phyloP scores from a whole-genome alignment of 1,140 invertebrate genomes.

The Drosophila parvula region DNA sequence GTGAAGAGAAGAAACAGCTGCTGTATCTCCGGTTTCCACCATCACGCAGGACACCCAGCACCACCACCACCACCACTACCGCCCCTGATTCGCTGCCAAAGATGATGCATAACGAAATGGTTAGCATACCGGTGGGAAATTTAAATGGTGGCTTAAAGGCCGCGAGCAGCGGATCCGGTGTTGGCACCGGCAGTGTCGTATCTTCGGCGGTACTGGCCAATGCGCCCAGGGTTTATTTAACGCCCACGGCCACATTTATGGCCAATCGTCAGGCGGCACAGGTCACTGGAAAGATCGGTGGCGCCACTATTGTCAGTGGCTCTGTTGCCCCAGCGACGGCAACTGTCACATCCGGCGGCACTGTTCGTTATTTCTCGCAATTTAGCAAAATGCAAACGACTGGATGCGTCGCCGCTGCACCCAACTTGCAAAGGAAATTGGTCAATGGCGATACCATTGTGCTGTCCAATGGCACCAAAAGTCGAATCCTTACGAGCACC shows the following conservation, averaged over 20 bases:
- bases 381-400: slow-evolving; percentile 58
- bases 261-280: slow-evolving; percentile 24
- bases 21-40: too few relatives aligned
- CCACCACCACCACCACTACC: too few relatives aligned
- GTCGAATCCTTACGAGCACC: slow-evolving; percentile 40
- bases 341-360: slow-evolving; percentile 7
- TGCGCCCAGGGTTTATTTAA: slow-evolving; percentile 60
- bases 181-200: slow-evolving; percentile 44
- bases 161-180: slow-evolving; percentile 44
- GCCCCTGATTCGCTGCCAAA: neutral
- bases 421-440: slow-evolving; percentile 44
- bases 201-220: slow-evolving; percentile 59
- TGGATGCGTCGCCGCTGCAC: neutral
- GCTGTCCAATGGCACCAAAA: slow-evolving; percentile 58
- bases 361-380: slow-evolving; percentile 70
- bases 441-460: slow-evolving; percentile 60
- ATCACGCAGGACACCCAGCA: too few relatives aligned
- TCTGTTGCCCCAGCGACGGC: neutral
- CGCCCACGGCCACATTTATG: slow-evolving; percentile 55
- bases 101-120: slow-evolving; percentile 82
- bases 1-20: too few relatives aligned
- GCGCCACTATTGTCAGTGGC: slow-evolving; percentile 1
- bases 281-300: slow-evolving; percentile 11
- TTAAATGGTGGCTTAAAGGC: slow-evolving; percentile 67
- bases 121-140: slow-evolving; percentile 75